A percentile compares a stretch with the other conserved stretches of the same genome.
phyloP scores from a whole-genome alignment of 2,113 vertebrate genomes.

The Mirounga angustirostris region DNA sequence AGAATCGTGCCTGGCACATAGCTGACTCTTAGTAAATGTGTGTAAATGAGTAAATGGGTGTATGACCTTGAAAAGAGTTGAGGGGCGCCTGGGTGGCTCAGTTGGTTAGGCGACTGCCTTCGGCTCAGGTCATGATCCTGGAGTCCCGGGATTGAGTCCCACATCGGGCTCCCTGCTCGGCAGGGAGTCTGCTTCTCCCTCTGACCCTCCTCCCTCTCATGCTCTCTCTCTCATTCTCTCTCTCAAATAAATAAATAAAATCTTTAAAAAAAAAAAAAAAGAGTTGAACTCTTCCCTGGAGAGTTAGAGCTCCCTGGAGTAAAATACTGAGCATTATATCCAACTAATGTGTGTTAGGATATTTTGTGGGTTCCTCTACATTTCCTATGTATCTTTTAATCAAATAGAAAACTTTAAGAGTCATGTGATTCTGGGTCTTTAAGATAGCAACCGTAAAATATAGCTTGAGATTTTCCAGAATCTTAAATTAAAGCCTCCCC shows the following conservation, averaged over 20 bases:
- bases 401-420: slow-evolving; percentile 54
- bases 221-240: no score
- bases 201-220: no score
- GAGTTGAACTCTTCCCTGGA: slow-evolving; percentile 1
- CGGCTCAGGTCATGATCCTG: no score
- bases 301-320: background rate
- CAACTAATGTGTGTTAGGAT: background rate
- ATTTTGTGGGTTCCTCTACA: slow-evolving; percentile 14
- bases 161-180: no score
- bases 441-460: slow-evolving; percentile 67
- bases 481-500: slow-evolving; percentile 72
- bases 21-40: background rate
- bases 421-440: slow-evolving; percentile 35
- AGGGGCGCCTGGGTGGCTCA: background rate
- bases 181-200: no score
- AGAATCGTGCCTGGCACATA: background rate
- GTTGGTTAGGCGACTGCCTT: no score
- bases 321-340: background rate
- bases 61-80: slow-evolving; percentile 18
- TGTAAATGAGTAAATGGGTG: background rate
- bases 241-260: no score
- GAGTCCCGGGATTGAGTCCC: no score
- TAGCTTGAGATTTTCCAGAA: slow-evolving; percentile 68
- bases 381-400: slow-evolving; percentile 61
- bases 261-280: background rate